phyloP scores from a whole-genome alignment of 1,140 invertebrate genomes.

The Himalopsyche phryganea region DNA sequence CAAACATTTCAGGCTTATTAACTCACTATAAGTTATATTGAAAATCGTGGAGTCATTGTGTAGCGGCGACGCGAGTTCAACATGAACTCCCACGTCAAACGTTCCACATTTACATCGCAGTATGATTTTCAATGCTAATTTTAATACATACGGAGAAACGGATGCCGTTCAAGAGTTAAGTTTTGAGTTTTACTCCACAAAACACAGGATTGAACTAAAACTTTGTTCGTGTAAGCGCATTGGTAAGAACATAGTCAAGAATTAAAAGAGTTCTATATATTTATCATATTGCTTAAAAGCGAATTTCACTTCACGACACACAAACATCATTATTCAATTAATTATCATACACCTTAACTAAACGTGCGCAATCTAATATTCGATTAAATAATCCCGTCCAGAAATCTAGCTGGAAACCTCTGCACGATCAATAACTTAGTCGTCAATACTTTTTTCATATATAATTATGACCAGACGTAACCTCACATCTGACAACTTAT shows the following conservation, averaged over 20 bases:
- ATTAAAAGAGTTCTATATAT: background rate
- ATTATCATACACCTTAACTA: too few species aligned
- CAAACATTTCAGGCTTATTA: background rate
- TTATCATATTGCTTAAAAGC: background rate
- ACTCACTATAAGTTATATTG: background rate
- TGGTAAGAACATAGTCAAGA: background rate
- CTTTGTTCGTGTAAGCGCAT: background rate
- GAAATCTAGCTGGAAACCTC: too few species aligned
- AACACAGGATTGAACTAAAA: slow-evolving; percentile 16
- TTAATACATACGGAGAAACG: slow-evolving; percentile 1
- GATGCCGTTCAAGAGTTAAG: slow-evolving; percentile 22
- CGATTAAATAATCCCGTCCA: too few species aligned
- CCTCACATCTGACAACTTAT: too few species aligned
- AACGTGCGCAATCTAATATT: too few species aligned
- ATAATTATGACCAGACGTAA: too few species aligned
- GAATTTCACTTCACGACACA: slow-evolving; percentile 6
- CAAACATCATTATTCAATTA: background rate
- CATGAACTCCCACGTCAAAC: slow-evolving; percentile 8
- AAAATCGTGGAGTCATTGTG: background rate
- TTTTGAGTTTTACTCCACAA: slow-evolving; percentile 25
- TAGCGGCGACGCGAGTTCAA: slow-evolving; percentile 12
- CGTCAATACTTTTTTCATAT: too few species aligned
- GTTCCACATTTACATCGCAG: too few species aligned
- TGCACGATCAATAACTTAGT: too few species aligned
- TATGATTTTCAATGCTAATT: slow-evolving; percentile 3